These are phyloP conservation scores for Sceloporus tristichus DNA, from an alignment of 2,113 vertebrate genomes.

Conservation along the genomic window DNA sequence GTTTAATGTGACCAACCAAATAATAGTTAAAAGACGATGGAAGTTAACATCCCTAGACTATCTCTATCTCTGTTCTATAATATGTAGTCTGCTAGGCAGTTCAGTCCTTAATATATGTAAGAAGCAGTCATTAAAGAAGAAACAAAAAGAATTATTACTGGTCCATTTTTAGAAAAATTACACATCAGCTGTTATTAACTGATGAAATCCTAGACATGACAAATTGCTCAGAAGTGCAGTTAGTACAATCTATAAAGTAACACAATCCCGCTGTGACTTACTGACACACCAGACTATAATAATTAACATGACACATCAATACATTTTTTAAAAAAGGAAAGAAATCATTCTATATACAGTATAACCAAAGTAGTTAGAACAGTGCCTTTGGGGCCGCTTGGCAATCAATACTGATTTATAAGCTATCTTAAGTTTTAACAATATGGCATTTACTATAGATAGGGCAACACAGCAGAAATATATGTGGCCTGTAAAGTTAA, in stretches of 20 bases:
- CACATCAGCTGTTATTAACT: neutral
- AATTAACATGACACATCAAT: neutral
- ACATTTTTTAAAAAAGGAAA: neutral
- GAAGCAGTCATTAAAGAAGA: neutral
- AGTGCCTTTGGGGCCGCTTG: neutral
- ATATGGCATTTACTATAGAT: neutral
- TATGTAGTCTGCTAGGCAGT: neutral
- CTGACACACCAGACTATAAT: neutral
- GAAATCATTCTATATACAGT: neutral
- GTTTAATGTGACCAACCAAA: too few species aligned
- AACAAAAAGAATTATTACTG: neutral
- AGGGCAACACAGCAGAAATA: neutral
- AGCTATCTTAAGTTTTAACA: neutral
- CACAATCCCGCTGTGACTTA: neutral
- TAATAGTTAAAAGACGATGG: too few species aligned
- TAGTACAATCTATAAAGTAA: neutral
- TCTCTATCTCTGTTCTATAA: too few species aligned
- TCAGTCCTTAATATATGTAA: neutral
- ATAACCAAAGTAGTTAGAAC: neutral
- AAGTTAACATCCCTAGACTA: neutral
- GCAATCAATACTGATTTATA: conserved; percentile 13
- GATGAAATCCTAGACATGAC: conserved; percentile 16
- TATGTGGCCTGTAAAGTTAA: neutral
- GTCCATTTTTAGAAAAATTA: neutral
- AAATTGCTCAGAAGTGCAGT: neutral